Base-by-base conservation (phyloP, 92 coral and sea anemone species). In the Hydrozoanthus gracilis region DNA sequence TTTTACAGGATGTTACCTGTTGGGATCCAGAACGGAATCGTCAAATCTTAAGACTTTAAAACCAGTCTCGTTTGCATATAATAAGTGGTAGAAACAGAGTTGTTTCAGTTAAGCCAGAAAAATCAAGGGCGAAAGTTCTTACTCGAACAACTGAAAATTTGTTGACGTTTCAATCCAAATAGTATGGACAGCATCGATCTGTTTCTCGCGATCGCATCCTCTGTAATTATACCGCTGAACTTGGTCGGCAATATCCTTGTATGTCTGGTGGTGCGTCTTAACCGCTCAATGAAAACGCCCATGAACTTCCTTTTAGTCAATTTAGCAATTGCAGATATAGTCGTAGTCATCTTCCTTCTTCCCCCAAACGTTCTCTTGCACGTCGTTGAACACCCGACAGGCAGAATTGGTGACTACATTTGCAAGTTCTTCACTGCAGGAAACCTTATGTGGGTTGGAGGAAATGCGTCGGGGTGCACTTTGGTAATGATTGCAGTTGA, bases 341-440 rank as follows among this genome's bases (percentile, higher is more conserved):
- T 82, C 20, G 87, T 90, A 20, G 93, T 88, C 7, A 70, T 90
- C 52, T 90, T 87, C 47, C 88, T 86, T 12, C 76, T 90, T 49
- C 91, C 88, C 8, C 88, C 90, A 9, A 87, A 82, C 58, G 72
- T 90, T 8, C 17, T 90, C 4, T 17, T 56, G 9, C 67, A 69
- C 39, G 8, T 51, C 12, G 87, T 90, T 45, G 67, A 56, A 1
- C 93, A 90, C 55, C 93, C 93, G 8, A 39, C 10, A 2, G 91
- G 91, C 55, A 67, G 15, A 8, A n/a, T n/a, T 13, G 93, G 93
- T 8, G 84, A 90, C 18, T 60, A 39, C 66, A 7, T 90, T 50
- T 90, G 93, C 86, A 88, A 89, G 27, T 90, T 87, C 73, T 10
- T 90, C 48, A 90, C 91, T 3, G 93, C 90, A 15, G 93, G 93